These are phyloP conservation scores for Acrobasis repandana DNA, from an alignment of 2,888 invertebrate genomes.

Conservation along the genomic window DNA sequence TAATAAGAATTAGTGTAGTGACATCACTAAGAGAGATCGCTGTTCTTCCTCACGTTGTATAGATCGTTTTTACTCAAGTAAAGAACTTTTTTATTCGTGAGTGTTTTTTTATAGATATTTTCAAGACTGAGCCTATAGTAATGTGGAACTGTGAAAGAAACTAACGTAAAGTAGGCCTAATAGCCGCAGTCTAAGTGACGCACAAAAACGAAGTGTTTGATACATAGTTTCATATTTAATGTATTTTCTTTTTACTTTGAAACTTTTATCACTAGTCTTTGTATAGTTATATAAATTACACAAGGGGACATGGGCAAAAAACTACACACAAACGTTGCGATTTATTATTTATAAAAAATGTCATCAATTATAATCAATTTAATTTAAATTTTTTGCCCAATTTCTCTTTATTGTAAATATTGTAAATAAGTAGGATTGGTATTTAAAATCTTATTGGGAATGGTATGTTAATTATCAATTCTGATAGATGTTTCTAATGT, in stretches of 20 bases:
- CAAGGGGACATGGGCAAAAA: background rate
- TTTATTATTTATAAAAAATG: background rate
- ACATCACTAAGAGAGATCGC: constrained; percentile 50
- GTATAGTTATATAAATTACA: constrained; percentile 44
- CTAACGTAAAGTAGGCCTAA: constrained; percentile 38
- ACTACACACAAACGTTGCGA: background rate
- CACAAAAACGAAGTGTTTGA: constrained; percentile 39
- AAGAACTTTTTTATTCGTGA: constrained; percentile 28
- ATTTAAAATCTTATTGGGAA: constrained; percentile 46
- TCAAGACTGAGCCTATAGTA: constrained; percentile 10
- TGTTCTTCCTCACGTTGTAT: constrained; percentile 63
- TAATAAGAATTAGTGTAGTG: constrained; percentile 55
- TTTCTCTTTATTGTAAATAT: constrained; percentile 61
- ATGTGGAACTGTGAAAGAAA: constrained; percentile 27
- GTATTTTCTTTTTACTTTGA: constrained; percentile 42
- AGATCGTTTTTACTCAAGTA: constrained; percentile 30
- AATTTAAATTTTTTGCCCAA: background rate
- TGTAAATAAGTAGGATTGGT: constrained; percentile 36
- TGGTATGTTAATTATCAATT: constrained; percentile 50
- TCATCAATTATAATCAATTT: background rate
- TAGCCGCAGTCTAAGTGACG: constrained; percentile 31
- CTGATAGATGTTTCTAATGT: constrained; percentile 60
- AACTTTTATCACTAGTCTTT: constrained; percentile 62
- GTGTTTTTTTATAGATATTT: constrained; percentile 27
- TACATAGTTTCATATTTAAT: constrained; percentile 36